Evolutionary conservation across 2,888 invertebrate species (phyloP).

Genomic region (Diogma glabrata): DNA sequence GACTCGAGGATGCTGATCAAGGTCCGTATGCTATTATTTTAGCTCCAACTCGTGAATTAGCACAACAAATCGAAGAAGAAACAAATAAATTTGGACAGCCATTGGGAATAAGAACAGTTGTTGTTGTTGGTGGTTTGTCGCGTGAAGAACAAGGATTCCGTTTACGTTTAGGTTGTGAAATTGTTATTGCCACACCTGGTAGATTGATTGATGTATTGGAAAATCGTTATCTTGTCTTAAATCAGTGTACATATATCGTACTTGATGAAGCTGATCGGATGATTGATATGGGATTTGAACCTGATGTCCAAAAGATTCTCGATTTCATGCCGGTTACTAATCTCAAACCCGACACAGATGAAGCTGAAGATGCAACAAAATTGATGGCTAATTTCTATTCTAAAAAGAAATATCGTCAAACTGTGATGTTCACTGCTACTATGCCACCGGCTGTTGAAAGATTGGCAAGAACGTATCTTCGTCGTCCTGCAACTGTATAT

Average conservation of each 20-base stretch:
- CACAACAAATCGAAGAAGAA: constrained; percentile 99
- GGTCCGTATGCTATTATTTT: constrained; percentile 98
- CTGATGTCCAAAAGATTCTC: constrained; percentile 93
- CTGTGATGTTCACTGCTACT: constrained; percentile 99
- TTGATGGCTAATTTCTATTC: constrained; percentile 88
- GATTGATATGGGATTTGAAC: constrained; percentile 99
- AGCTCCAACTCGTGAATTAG: constrained; percentile 98
- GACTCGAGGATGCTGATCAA: constrained; percentile 80
- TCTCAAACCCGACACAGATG: constrained; percentile 94
- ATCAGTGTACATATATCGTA: constrained; percentile 96
- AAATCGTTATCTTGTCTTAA: constrained; percentile 92
- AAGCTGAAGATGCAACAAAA: constrained; percentile 88
- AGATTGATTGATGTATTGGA: constrained; percentile 97
- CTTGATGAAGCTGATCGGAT: constrained; percentile 96
- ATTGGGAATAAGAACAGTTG: constrained; percentile 84
- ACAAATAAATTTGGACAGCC: constrained; percentile 94
- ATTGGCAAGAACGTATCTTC: constrained; percentile 83
- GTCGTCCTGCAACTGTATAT: constrained; percentile 94
- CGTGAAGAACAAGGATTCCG: constrained; percentile 98
- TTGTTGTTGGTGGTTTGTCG: constrained; percentile 95
- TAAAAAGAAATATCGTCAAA: constrained; percentile 96
- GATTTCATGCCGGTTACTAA: constrained; percentile 98
- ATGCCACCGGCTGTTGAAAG: constrained; percentile 99
- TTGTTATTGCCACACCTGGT: constrained; percentile 99
- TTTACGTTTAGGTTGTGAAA: constrained; percentile 93